A percentile compares a stretch with the other conserved stretches of the same genome.
Evolutionary conservation across 2,113 vertebrate species (phyloP).

Genomic region (Rostratula benghalensis): DNA sequence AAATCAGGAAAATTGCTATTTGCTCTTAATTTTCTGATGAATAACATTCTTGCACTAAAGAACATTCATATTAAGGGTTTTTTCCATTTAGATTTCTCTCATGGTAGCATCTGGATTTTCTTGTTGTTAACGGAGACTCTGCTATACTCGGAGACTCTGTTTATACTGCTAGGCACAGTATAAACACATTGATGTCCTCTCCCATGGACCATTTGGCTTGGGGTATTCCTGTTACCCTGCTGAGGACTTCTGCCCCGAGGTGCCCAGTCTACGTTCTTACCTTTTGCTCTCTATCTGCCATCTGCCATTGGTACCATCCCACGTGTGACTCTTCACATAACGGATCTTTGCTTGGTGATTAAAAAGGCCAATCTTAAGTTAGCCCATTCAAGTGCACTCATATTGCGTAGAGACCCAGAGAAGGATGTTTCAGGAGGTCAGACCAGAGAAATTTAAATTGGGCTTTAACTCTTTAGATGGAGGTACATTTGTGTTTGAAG

Average conservation of each 20-base stretch:
- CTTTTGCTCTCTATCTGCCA: background rate
- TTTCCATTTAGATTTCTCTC: background rate
- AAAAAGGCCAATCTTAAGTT: background rate
- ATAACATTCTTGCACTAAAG: background rate
- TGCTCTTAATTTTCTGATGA: background rate
- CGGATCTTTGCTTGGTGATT: background rate
- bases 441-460: background rate
- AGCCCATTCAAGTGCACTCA: background rate
- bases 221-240: background rate
- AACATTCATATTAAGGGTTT: background rate
- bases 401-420: background rate
- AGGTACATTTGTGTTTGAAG: background rate
- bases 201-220: background rate
- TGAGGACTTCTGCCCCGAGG: background rate
- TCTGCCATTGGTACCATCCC: background rate
- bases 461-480: background rate
- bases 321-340: background rate
- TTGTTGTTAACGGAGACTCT: background rate
- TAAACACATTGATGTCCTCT: background rate
- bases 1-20: background rate
- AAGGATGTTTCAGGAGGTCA: background rate
- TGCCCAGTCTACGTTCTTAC: background rate
- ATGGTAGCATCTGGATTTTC: background rate
- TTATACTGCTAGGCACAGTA: background rate
- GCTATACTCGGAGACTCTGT: too few relatives aligned